Evolutionary conservation across 2,888 invertebrate genomes (phyloP), one percentile per base, ranked within the genome.

Genomic region (Gibbula magus): DNA sequence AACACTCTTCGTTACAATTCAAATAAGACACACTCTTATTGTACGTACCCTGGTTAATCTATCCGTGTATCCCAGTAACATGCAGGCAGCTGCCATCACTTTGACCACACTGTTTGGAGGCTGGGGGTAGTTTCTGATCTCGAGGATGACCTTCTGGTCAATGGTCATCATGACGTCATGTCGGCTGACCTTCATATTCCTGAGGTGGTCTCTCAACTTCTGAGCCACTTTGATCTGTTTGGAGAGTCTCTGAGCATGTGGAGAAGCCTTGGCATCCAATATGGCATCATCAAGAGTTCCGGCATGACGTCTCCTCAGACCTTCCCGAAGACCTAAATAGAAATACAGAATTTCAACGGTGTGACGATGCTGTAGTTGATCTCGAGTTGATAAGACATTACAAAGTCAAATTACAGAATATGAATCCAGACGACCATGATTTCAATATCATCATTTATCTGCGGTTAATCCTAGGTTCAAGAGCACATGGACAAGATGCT

Each of bases 111-210:
- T 86, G 18, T 80, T 75, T 1, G 89, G 90, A 2, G 91, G 91
- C 22, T 86, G 83, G 39, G 87, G 85, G 79, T 91, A 91, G 61
- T 89, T 86, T 32, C 89, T 84, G 32, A 91, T 85, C 83, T 91
- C 91, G 0, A 89, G 89, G 74, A 90, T 87, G 2, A 89, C 88
- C n/a, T 85, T 79, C 82, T 89, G 90, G 77, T 91, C 90, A 87
- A 91, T 86, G 77, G 86, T 77, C 0, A 88, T 80, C 67, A 84
- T 76, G 32, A 91, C 87, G 51, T 89, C 89, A 77, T 89, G 90
- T 25, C 85, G 83, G 77, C 86, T 88, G 75, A 84, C 79, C 77
- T 89, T 88, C 29, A 89, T 80, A 54, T 88, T 89, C 39, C 75
- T 73, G 18, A 89, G 83, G 67, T 90, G 88, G 13, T 84, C 84